These are phyloP conservation scores for Bibio marci DNA, from an alignment of 2,888 invertebrate species.

Conservation along the genomic window DNA sequence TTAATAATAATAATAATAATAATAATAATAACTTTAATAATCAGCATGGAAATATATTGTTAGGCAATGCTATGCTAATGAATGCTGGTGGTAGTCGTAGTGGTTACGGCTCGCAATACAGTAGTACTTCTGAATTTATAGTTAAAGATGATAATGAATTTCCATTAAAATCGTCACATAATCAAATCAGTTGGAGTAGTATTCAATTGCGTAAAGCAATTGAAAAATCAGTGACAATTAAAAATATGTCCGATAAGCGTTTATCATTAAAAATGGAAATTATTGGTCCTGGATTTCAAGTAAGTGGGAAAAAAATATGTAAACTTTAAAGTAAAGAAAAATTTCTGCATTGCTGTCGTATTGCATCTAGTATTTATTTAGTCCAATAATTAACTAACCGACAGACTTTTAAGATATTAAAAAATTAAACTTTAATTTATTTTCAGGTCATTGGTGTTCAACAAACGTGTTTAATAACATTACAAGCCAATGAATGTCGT, in stretches of 20 bases:
- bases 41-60: no score
- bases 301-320: slow-evolving; percentile 7
- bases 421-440: no score
- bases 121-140: slow-evolving; percentile 8
- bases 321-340: background rate
- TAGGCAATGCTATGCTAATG: no score
- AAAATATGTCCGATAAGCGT: slow-evolving; percentile 37
- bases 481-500: slow-evolving; percentile 39
- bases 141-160: slow-evolving; percentile 25
- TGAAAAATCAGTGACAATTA: slow-evolving; percentile 35
- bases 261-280: slow-evolving; percentile 36
- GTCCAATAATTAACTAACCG: no score
- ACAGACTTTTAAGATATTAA: no score
- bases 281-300: slow-evolving; percentile 31
- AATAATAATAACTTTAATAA: no score
- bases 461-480: slow-evolving; percentile 16
- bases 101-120: slow-evolving; percentile 21
- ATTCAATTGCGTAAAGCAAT: slow-evolving; percentile 35
- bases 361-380: no score
- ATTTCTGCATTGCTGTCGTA: no score
- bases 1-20: no score
- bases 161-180: slow-evolving; percentile 37
- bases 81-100: slow-evolving; percentile 2
- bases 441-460: slow-evolving; percentile 15
- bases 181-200: slow-evolving; percentile 41